A percentile compares a stretch with the other conserved stretches of the same genome.
These are phyloP conservation scores for Schizopygopsis malacanthus DNA, from an alignment of 2,797 vertebrate genomes.

Conservation along the genomic window DNA sequence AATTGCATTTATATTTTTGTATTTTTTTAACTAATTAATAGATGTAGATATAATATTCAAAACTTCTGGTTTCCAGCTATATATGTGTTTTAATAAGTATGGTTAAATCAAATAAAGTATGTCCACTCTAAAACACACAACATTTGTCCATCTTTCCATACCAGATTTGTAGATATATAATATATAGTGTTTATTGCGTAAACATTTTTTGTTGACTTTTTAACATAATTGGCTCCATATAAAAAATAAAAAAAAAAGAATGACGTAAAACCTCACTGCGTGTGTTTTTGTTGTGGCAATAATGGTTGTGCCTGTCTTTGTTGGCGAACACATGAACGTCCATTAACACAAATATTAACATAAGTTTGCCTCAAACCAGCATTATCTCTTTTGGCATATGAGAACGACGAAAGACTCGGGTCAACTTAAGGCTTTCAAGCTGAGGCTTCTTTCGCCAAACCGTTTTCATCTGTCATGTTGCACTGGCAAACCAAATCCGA, in stretches of 20 bases:
- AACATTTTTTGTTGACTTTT: background rate
- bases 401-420: conserved; percentile 23
- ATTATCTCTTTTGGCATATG: conserved; percentile 17
- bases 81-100: background rate
- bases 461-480: conserved; percentile 31
- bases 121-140: background rate
- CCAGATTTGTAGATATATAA: background rate
- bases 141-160: background rate
- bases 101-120: background rate
- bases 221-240: background rate
- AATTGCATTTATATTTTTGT: background rate
- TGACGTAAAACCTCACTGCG: background rate
- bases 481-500: conserved; percentile 67
- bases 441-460: background rate
- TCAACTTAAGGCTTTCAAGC: conserved; percentile 14
- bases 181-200: background rate
- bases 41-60: too few relatives aligned
- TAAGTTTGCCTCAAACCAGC: conserved; percentile 23
- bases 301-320: background rate
- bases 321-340: background rate
- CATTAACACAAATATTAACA: conserved; percentile 22
- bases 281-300: background rate
- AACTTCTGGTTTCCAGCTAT: background rate
- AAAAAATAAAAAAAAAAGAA: too few relatives aligned
- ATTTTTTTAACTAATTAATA: too few relatives aligned